Percentiles rank a stretch among this genome's conserved stretches.
These are phyloP conservation scores for Drosophila kurseongensis DNA, from an alignment of 1,140 invertebrate species.

Conservation along the genomic window DNA sequence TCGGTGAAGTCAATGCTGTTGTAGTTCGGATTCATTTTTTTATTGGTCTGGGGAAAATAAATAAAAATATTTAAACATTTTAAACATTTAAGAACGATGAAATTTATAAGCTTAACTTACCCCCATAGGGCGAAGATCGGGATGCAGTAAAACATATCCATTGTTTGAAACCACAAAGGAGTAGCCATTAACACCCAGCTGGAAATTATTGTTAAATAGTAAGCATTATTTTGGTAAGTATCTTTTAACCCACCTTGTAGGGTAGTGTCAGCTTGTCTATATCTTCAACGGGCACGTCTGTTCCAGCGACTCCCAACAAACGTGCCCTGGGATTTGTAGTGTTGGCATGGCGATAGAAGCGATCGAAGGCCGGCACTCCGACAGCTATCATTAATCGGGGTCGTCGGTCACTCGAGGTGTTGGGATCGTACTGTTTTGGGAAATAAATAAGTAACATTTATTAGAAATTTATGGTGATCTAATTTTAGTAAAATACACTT, in stretches of 20 bases:
- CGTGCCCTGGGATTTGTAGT: slow-evolving; percentile 88
- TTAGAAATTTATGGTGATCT: no score
- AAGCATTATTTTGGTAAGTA: accelerated
- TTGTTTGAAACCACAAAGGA: slow-evolving; percentile 98
- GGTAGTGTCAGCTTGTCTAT: slow-evolving; percentile 94
- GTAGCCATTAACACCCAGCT: slow-evolving; percentile 98
- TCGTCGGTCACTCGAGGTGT: slow-evolving; percentile 85
- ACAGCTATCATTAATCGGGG: slow-evolving; percentile 92
- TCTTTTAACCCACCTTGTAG: slow-evolving; percentile 87
- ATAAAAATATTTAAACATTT: not conserved
- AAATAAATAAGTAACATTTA: not conserved
- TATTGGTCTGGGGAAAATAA: slow-evolving; percentile 75
- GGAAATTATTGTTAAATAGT: slow-evolving; percentile 20
- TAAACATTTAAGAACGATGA: not conserved
- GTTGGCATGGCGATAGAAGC: slow-evolving; percentile 87
- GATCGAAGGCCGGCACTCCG: slow-evolving; percentile 94
- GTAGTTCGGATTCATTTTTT: slow-evolving; percentile 95
- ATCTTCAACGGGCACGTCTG: slow-evolving; percentile 96
- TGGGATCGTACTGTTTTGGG: slow-evolving; percentile 80
- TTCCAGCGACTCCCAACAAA: slow-evolving; percentile 95
- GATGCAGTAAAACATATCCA: slow-evolving; percentile 95
- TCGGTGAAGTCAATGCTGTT: slow-evolving; percentile 98
- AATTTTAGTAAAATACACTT: not conserved
- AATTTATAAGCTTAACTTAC: slow-evolving; percentile 85
- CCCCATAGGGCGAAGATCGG: slow-evolving; percentile 89